A percentile compares a stretch with the other conserved stretches of the same genome.
phyloP scores from a whole-genome alignment of 2,113 vertebrate genomes.

The Gopherus evgoodei region DNA sequence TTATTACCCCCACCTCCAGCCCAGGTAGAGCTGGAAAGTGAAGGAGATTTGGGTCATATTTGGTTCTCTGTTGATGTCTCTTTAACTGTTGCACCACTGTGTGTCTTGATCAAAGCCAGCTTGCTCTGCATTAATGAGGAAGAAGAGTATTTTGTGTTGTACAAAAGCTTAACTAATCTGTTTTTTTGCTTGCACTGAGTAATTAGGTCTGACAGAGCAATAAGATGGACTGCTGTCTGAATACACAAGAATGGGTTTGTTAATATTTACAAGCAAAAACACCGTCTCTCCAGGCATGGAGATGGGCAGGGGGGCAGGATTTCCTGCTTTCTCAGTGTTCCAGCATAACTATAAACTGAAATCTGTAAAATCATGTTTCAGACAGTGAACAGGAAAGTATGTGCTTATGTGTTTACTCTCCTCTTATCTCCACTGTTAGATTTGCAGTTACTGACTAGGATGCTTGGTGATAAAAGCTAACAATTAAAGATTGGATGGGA shows the following conservation, averaged over 20 bases:
- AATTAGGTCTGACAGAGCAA: fast-evolving
- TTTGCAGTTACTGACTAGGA: background rate
- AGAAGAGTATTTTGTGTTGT: fast-evolving
- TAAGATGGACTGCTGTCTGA: background rate
- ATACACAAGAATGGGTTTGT: background rate
- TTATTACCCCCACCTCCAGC: background rate
- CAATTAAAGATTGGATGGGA: background rate
- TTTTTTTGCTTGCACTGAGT: background rate
- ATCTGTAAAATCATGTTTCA: background rate
- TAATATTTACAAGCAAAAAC: background rate
- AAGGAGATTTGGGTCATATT: fast-evolving
- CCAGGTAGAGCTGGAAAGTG: fast-evolving
- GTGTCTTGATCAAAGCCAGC: background rate
- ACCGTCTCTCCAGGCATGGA: background rate
- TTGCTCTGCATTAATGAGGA: background rate
- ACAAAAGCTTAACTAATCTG: fast-evolving
- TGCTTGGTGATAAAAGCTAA: background rate
- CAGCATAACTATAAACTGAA: background rate
- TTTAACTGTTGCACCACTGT: background rate
- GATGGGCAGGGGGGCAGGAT: background rate
- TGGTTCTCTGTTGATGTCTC: background rate
- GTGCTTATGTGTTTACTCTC: background rate
- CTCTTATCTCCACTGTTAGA: background rate
- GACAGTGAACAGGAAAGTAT: background rate
- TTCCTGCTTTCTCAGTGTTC: background rate